Evolutionary conservation across 2,113 vertebrate species (phyloP), one percentile per base, ranked within the genome.

Genomic region (Poeciliopsis occidentalis): DNA sequence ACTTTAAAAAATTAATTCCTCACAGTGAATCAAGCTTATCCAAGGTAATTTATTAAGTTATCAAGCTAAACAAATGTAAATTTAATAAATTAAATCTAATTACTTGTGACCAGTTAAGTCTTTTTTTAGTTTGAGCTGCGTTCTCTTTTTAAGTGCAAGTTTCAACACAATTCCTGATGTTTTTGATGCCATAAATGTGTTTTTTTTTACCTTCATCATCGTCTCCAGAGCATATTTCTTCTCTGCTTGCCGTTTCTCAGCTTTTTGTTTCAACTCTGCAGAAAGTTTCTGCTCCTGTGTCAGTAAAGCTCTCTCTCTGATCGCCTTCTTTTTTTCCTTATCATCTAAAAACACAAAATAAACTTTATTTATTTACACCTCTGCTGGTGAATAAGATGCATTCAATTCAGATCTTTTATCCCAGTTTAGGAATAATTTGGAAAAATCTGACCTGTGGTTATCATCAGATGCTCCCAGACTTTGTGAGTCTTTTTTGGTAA

Each of bases 161-260:
- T 60, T n/a, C 8, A 57, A 24, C 51, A 57, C 51, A 8, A 57
- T 24, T 57, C 24, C 51, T 6, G 19, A 57, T n/a, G 24, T 8
- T 57, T 57, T n/a, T n/a, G 30, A 13, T 12, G 2, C 5, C 8
- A n/a, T 26, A 15, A 8, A 41, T 8, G 54, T 34, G 24, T 4
- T n/a, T 17, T n/a, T n/a, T 64, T 24, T 78, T 85, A 87, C 98
- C 96, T 96, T 94, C 95, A 98, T 97, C 92, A 95, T 95, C 63
- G 93, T 94, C 79, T 95, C 91, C 83, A 99, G 87, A 4, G 97
- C 82, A 27, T 95, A 97, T 68, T 95, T 97, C 63, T 91, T 95
- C 63, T 97, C 95, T 63, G 95, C 92, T 54, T 93, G 91, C 74
- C 88, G 94, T 85, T 89, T 91, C 68, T 78, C 60, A 12, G 92